Evolutionary conservation across 2,888 invertebrate species (phyloP).

Genomic region (Lithophane socia): DNA sequence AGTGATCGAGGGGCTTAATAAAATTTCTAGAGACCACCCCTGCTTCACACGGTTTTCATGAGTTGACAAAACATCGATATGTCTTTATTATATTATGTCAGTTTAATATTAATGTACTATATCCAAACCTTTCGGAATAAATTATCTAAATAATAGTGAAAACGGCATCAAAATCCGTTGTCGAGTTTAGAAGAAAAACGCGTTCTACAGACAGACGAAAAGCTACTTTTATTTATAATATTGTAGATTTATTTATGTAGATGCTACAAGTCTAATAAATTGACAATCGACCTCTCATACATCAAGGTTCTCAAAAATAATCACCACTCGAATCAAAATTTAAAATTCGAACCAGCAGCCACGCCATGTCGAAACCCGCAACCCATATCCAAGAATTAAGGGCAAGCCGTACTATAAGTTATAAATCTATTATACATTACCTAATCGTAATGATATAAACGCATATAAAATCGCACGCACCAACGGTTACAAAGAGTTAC

Average conservation of each 20-base stretch:
- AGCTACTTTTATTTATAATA: not conserved
- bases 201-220: not conserved
- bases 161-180: not conserved
- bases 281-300: conserved; percentile 14
- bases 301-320: conserved; percentile 34
- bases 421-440: conserved; percentile 66
- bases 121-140: not conserved
- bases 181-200: not conserved
- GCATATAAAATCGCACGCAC: conserved; percentile 71
- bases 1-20: not conserved
- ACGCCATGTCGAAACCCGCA: conserved; percentile 48
- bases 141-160: not conserved
- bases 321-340: conserved; percentile 24
- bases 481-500: conserved; percentile 73
- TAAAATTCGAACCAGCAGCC: conserved; percentile 33
- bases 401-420: conserved; percentile 58
- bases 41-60: no score
- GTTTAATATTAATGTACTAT: not conserved
- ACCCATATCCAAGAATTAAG: conserved; percentile 54
- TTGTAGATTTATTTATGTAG: not conserved
- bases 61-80: not conserved
- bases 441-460: conserved; percentile 65
- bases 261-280: conserved; percentile 8
- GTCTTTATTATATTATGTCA: not conserved
- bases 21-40: not conserved